These are phyloP conservation scores for Creontiades dilutus DNA, from an alignment of 2,888 invertebrate species.

Conservation along the genomic window DNA sequence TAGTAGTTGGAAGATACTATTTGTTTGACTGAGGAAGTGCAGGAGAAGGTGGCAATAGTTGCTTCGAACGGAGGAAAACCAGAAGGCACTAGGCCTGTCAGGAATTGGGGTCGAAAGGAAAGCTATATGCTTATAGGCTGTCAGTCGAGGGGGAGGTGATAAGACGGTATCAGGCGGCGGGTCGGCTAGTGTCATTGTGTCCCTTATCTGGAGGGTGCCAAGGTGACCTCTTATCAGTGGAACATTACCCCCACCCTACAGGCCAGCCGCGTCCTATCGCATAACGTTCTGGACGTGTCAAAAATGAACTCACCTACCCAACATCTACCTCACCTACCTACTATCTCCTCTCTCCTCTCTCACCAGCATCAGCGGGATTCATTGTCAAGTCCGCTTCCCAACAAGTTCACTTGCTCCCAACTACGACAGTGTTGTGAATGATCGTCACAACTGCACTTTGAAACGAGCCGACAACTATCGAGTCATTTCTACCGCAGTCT, in stretches of 20 bases:
- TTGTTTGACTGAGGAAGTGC: background rate
- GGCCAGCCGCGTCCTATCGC: slow-evolving; percentile 48
- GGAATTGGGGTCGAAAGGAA: slow-evolving; percentile 72
- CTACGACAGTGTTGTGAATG: slow-evolving; percentile 39
- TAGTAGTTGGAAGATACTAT: background rate
- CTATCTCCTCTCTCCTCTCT: background rate
- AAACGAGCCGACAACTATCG: slow-evolving; percentile 14
- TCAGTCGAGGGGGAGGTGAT: slow-evolving; percentile 62
- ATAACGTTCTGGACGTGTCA: slow-evolving; percentile 69
- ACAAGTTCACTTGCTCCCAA: slow-evolving; percentile 52
- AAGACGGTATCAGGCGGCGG: slow-evolving; percentile 70
- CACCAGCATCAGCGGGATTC: slow-evolving; percentile 35
- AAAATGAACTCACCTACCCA: slow-evolving; percentile 56
- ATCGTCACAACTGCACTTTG: slow-evolving; percentile 39
- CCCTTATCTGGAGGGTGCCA: slow-evolving; percentile 69
- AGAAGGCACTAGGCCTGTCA: slow-evolving; percentile 57
- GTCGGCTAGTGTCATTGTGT: slow-evolving; percentile 71
- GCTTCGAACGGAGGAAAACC: slow-evolving; percentile 45
- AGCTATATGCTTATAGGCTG: slow-evolving; percentile 72
- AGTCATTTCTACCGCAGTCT: background rate
- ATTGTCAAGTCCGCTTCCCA: slow-evolving; percentile 55
- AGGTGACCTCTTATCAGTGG: slow-evolving; percentile 69
- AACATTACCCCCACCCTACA: slow-evolving; percentile 67
- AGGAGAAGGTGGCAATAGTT: slow-evolving; percentile 5
- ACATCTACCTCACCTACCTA: slow-evolving; percentile 37